These are phyloP conservation scores for Cheilosia pagana DNA, from an alignment of 2,888 invertebrate species.

Conservation along the genomic window DNA sequence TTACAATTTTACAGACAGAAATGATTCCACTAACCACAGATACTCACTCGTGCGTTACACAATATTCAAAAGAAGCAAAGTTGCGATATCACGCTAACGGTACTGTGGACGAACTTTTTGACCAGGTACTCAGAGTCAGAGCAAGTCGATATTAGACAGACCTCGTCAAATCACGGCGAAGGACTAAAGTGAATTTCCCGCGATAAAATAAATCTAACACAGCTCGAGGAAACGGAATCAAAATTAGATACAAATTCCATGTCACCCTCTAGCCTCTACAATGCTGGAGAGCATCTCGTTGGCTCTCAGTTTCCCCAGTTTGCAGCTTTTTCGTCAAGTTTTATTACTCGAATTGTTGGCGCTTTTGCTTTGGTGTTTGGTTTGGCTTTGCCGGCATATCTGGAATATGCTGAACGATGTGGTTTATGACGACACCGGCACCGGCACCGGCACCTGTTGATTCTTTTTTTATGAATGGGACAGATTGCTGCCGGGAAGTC, in stretches of 20 bases:
- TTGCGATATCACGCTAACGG: too few relatives aligned
- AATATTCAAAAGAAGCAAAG: too few relatives aligned
- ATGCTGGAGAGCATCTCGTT: neutral
- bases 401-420: too few relatives aligned
- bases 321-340: constrained; percentile 56
- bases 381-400: too few relatives aligned
- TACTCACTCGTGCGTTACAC: too few relatives aligned
- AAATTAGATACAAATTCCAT: constrained; percentile 21
- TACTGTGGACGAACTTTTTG: too few relatives aligned
- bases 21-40: too few relatives aligned
- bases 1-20: too few relatives aligned
- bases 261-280: constrained; percentile 39
- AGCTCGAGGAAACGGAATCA: constrained; percentile 4
- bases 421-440: too few relatives aligned
- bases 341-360: neutral
- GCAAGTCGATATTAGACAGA: constrained; percentile 2
- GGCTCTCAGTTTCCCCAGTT: constrained; percentile 35
- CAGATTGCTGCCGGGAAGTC: too few relatives aligned
- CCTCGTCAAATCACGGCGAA: constrained; percentile 43
- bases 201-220: constrained; percentile 31
- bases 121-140: constrained; percentile 1
- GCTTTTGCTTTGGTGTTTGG: neutral
- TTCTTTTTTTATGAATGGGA: too few relatives aligned
- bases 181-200: constrained; percentile 45
- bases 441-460: too few relatives aligned